A percentile compares a stretch with the other conserved stretches of the same genome.
Evolutionary conservation across 2,797 vertebrate genomes (phyloP).

Genomic region (Phalanger gymnotis): DNA sequence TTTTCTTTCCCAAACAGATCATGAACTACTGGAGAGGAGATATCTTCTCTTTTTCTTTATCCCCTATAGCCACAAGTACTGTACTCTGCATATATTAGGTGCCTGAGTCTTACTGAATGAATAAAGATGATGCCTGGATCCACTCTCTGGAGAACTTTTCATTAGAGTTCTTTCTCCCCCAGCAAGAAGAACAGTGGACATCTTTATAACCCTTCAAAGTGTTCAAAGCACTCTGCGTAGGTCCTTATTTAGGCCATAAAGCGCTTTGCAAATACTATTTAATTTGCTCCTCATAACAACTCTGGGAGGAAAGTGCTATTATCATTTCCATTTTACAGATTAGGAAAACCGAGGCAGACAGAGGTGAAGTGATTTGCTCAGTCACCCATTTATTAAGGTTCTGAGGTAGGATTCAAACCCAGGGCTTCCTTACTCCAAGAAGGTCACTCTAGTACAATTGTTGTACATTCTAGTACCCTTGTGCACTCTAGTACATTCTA

Average conservation of each 20-base stretch:
- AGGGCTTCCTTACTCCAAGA: conserved; percentile 18
- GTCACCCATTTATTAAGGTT: too few species aligned
- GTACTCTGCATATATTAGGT: background rate
- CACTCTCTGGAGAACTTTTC: background rate
- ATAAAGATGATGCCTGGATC: background rate
- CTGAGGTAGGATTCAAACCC: conserved; percentile 28
- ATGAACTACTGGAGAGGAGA: background rate
- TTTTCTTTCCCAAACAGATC: background rate
- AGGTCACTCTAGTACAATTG: background rate
- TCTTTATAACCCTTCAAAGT: conserved; percentile 49
- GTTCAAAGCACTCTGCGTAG: conserved; percentile 27
- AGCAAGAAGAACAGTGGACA: background rate
- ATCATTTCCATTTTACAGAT: background rate
- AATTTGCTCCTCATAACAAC: conserved; percentile 24
- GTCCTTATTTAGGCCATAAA: conserved; percentile 17
- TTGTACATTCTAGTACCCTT: too few species aligned
- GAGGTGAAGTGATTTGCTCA: background rate
- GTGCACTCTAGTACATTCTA: too few species aligned
- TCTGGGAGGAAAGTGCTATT: conserved; percentile 1
- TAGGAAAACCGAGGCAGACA: conserved; percentile 19
- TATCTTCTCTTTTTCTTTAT: background rate
- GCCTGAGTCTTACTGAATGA: background rate
- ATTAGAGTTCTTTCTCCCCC: background rate
- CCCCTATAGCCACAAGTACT: background rate
- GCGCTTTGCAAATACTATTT: background rate